Conservation (phyloP, 2,888 invertebrate species). For the Aporophyla nigra region DNA sequence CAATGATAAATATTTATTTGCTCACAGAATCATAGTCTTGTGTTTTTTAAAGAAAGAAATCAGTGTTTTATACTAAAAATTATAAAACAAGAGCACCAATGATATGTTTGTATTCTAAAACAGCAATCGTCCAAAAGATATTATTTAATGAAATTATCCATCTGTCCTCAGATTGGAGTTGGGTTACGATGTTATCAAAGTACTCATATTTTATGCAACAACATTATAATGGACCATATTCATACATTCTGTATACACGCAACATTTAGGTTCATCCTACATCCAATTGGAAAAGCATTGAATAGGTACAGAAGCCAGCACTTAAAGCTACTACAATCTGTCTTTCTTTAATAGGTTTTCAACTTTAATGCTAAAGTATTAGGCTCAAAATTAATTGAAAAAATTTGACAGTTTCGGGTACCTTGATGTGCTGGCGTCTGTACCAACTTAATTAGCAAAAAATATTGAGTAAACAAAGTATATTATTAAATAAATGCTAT, state of each 20-base stretch:
- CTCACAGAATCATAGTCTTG: background rate
- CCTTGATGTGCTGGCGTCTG: too few species aligned
- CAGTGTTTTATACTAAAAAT: conserved; percentile 6
- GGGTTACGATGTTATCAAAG: conserved; percentile 49
- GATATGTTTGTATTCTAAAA: conserved; percentile 30
- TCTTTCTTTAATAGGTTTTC: too few species aligned
- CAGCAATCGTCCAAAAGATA: conserved; percentile 20
- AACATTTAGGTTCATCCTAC: background rate
- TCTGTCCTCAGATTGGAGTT: conserved; percentile 39
- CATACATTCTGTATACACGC: background rate
- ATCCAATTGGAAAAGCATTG: background rate
- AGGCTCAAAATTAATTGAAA: too few species aligned
- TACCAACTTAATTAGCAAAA: background rate
- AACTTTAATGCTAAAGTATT: too few species aligned
- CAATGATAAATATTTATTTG: background rate
- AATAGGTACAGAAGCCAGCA: too few species aligned
- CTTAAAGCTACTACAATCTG: too few species aligned
- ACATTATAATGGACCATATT: conserved; percentile 32
- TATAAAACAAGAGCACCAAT: conserved; percentile 23
- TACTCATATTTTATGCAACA: conserved; percentile 17
- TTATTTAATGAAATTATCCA: conserved; percentile 40
- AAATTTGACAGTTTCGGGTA: too few species aligned
- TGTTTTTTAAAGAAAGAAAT: conserved; percentile 16
- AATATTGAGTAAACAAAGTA: background rate
- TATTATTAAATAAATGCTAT: background rate